Base-by-base conservation (phyloP, 2,888 invertebrate genomes). In the Drosophila monieri region DNA sequence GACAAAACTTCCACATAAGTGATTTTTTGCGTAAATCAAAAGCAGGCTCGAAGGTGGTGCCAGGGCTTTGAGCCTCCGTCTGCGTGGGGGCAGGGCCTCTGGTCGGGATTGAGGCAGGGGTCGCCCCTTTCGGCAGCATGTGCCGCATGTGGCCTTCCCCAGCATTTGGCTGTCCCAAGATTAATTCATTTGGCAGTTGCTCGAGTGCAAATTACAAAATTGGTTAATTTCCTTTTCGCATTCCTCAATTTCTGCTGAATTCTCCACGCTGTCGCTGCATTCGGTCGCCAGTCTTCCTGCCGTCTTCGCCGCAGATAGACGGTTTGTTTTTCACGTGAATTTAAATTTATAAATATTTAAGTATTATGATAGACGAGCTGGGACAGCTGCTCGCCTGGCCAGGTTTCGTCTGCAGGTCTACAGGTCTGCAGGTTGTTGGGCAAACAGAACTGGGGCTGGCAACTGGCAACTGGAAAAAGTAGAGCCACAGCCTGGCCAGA, bases 21-120 rank as follows among this genome's bases (percentile, higher is more conserved):
- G 78, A 84, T 80, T 84, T 81, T 85, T 80, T 81, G 81, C 85
- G 85, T 85, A 85, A 85, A 85, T 85, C 85, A 85, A 85, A 85
- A 69, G 73, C 48, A 53, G 74, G 70, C 76, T 74, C 75, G 69
- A 75, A 75, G 80, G 68, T 56, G 66, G 55, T 35, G 66, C 35
- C 21, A 25, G 53, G 44, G 10, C 15, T 32, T 27, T 35, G 43
- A 41, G 49, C 8, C 41, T n/a, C 18, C 25, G 41, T 14, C 9
- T 43, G 6, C 6, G 35, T 10, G 32, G 73, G 73, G 15, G 52
- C 10, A 18, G 25, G 43, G 35, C 18, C 25, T 27, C 27, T 9
- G 27, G 9, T 9, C 2, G 27, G 27, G 27, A 25, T 25, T 25
- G 25, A 6, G 6, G 27, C 27, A 27, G 27, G n/a, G 57, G 14